Conservation (phyloP, 2,113 vertebrate species). For the Dolichallabes microphthalmus region DNA sequence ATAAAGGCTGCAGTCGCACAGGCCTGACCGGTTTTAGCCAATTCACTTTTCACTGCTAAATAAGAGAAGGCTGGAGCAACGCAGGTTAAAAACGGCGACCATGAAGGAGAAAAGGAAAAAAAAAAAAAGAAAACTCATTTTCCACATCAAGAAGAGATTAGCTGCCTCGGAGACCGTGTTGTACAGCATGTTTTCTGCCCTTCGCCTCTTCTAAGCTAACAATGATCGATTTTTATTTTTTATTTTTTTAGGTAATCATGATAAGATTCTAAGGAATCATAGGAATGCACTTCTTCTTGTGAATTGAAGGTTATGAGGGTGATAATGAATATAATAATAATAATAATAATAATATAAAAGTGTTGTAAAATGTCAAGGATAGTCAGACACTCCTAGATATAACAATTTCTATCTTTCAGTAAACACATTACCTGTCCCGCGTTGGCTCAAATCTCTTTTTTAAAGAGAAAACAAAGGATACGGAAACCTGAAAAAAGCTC, state of each 20-base stretch:
- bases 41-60: conserved; percentile 17
- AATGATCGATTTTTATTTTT: too few species aligned
- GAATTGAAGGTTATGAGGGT: neutral
- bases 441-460: neutral
- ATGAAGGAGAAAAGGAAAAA: too few species aligned
- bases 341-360: too few species aligned
- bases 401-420: neutral
- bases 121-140: neutral
- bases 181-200: neutral
- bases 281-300: neutral
- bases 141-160: neutral
- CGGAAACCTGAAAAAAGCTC: neutral
- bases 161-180: neutral
- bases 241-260: too few species aligned
- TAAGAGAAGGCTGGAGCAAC: neutral
- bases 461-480: too few species aligned
- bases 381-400: neutral
- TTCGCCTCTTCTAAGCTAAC: neutral
- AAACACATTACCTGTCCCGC: neutral
- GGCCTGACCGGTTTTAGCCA: conserved; percentile 18
- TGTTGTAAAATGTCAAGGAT: too few species aligned
- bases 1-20: conserved; percentile 16
- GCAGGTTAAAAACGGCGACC: too few species aligned
- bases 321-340: too few species aligned
- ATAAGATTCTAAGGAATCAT: neutral